Conservation (phyloP, 2,113 vertebrate genomes). For the Rhizomys pruinosus region DNA sequence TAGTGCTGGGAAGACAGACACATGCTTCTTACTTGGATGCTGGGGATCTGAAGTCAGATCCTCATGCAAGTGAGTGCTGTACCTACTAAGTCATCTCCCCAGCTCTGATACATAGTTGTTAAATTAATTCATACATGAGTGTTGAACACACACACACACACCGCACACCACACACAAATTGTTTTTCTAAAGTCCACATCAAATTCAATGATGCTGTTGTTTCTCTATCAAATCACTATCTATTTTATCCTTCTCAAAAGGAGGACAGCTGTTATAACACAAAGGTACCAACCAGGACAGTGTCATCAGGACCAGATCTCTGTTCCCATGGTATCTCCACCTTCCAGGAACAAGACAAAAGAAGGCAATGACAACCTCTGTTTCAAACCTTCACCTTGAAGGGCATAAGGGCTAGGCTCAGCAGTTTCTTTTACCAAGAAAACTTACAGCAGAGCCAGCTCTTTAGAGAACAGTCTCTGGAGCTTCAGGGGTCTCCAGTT, state of each 20-base stretch:
- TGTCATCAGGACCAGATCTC: not conserved
- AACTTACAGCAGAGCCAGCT: not conserved
- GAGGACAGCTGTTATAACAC: not conserved
- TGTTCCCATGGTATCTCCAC: not conserved
- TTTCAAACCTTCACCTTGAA: conserved; percentile 8
- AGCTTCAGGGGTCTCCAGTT: not conserved
- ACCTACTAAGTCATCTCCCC: not conserved
- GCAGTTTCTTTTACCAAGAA: conserved; percentile 5
- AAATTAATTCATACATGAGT: conserved; percentile 3
- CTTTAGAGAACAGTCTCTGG: not conserved
- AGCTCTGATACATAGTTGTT: not conserved
- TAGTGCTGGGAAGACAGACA: not conserved
- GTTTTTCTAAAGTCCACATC: conserved; percentile 2
- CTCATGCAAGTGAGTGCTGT: too few relatives aligned
- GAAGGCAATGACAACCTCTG: not conserved
- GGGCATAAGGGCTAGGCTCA: not conserved
- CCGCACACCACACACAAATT: too few relatives aligned
- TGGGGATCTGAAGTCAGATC: not conserved
- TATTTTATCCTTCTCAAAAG: conserved; percentile 45
- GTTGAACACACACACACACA: not conserved
- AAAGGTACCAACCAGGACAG: not conserved
- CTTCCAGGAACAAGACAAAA: not conserved
- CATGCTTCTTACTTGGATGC: not conserved
- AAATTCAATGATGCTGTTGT: conserved; percentile 1
- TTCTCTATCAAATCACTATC: conserved; percentile 11